These are phyloP conservation scores for Dufourea novaeangliae DNA, from an alignment of 1,140 invertebrate genomes.

Conservation along the genomic window DNA sequence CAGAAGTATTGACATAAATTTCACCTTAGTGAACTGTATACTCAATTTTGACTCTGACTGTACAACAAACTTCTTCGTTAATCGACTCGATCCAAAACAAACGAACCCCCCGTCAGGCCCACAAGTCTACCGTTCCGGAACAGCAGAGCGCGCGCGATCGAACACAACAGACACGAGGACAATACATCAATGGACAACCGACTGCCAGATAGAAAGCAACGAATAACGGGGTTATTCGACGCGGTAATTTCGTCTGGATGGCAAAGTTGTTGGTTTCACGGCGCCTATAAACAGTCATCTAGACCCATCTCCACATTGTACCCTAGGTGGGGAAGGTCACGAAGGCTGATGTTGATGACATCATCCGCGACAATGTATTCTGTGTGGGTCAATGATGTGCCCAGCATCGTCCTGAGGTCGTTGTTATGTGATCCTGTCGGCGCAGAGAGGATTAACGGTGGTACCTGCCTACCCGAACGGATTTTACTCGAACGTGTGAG, in stretches of 20 bases:
- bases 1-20: too few species aligned
- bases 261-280: constrained; percentile 45
- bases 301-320: constrained; percentile 13
- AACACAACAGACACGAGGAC: neutral
- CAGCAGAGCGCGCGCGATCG: neutral
- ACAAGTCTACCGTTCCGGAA: too few species aligned
- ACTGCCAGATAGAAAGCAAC: neutral
- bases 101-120: neutral
- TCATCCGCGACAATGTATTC: constrained; percentile 52
- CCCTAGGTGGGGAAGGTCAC: constrained; percentile 13
- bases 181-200: neutral
- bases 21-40: too few species aligned
- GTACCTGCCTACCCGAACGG: constrained; percentile 32
- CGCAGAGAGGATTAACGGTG: constrained; percentile 64
- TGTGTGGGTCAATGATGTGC: constrained; percentile 41
- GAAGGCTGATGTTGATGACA: constrained; percentile 37
- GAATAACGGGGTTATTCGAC: constrained; percentile 9
- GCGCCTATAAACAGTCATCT: constrained; percentile 53
- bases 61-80: neutral
- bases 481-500: constrained; percentile 42
- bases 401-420: constrained; percentile 39
- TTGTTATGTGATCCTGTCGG: constrained; percentile 56
- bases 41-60: too few species aligned
- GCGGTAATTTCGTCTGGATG: constrained; percentile 40
- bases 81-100: neutral